Evolutionary conservation across 2,888 invertebrate species (phyloP), one percentile per base, ranked within the genome.

Genomic region (Andricus curvator): DNA sequence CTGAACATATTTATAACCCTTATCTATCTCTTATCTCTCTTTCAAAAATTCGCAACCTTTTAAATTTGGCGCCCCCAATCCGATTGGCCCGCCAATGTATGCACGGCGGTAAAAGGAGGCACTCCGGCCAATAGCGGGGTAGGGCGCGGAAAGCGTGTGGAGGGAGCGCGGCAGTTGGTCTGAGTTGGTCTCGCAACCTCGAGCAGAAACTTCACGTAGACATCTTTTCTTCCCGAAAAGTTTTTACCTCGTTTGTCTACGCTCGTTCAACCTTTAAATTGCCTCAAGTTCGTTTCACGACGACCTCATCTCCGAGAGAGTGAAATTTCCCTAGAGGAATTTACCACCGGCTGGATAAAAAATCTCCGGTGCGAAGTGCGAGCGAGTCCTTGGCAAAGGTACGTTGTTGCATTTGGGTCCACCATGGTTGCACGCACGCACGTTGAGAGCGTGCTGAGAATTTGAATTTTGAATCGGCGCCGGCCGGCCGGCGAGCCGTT

Each of bases 141-240:
- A 82, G 81, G 82, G 83, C 85, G 86, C 83, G 83, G 80, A 51
- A 70, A 66, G 64, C 60, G 78, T 20, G 81, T 83, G 86, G 89
- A 37, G 74, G 88, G 86, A 82, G 85, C 85, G 85, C 87, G 89
- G 87, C 90, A 89, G 90, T 90, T 89, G 86, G 85, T 85, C 84
- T 84, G 89, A 89, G 90, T 90, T 89, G 86, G 85, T 85, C 84
- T 84, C 84, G 88, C 84, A 84, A 80, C 77, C 56, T 51, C 51
- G 29, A 74, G 29, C n/a, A 5, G 51, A 56, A 62, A 62, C 62
- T 62, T 62, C 8, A 70, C 29, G 48, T 65, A 78, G 78, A 74
- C 74, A 74, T 74, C 56, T 74, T 74, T 74, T 56, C 74, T 56
- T 74, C 20, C 2, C 0, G n/a, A 74, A 29, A 70, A 56, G 74